Conservation (phyloP, 1,140 invertebrate species). For the Drusus annulatus region DNA sequence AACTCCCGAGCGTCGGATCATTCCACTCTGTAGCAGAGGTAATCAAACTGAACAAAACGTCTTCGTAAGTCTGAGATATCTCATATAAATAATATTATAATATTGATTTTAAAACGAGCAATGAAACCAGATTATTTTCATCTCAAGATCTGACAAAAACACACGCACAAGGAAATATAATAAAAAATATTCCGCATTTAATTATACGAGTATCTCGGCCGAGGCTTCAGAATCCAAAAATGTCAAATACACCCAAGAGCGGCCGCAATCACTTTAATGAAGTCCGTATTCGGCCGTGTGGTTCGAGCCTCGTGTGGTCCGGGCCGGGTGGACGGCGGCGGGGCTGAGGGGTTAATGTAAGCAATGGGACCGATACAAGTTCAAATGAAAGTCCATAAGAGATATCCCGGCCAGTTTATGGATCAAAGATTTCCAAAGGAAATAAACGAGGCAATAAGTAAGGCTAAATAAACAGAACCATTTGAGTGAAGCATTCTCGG, state of each 20-base stretch:
- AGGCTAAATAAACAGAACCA: conserved; percentile 4
- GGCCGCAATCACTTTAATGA: conserved; percentile 20
- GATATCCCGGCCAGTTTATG: conserved; percentile 15
- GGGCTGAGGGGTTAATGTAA: neutral
- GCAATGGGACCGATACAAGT: neutral
- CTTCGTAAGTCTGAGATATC: too few species aligned
- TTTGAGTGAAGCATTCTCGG: too few species aligned
- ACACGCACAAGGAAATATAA: too few species aligned
- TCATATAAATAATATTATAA: too few species aligned
- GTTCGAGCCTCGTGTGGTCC: too few species aligned
- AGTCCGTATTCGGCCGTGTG: neutral
- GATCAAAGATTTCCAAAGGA: conserved; percentile 51
- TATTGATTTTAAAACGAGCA: too few species aligned
- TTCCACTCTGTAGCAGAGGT: too few species aligned
- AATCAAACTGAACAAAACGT: too few species aligned
- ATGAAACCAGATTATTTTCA: too few species aligned
- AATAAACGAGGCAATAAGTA: neutral
- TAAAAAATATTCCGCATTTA: neutral
- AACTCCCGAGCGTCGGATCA: too few species aligned
- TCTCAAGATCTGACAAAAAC: too few species aligned
- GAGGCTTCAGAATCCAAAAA: neutral
- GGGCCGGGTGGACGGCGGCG: neutral
- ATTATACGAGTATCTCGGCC: neutral
- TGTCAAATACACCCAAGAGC: neutral
- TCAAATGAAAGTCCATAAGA: conserved; percentile 7